phyloP scores from a whole-genome alignment of 1,140 invertebrate genomes.

The Eurosta solidaginis region DNA sequence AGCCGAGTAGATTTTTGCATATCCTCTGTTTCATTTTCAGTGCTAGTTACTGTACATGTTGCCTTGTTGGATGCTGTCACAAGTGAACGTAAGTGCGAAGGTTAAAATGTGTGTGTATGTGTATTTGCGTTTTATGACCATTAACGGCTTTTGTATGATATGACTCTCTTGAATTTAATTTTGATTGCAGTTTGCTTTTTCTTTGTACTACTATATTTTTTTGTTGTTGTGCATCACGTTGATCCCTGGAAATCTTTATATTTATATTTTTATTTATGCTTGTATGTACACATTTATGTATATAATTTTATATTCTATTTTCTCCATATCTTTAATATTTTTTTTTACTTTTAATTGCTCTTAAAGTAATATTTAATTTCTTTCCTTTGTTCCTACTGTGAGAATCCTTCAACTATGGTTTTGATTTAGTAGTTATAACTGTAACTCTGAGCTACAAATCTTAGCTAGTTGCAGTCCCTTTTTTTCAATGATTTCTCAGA shows the following conservation, averaged over 20 bases:
- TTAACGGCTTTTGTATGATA: slow-evolving; percentile 44
- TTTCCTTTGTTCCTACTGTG: slow-evolving; percentile 38
- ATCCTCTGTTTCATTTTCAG: too few species aligned
- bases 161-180: slow-evolving; percentile 42
- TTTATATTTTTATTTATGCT: slow-evolving; percentile 32
- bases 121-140: slow-evolving; percentile 46
- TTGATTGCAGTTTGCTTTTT: slow-evolving; percentile 48
- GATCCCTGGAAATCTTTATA: slow-evolving; percentile 46
- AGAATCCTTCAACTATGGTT: slow-evolving; percentile 14
- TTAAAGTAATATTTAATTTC: slow-evolving; percentile 41
- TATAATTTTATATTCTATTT: too few species aligned
- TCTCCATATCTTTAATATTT: background rate
- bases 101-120: slow-evolving; percentile 34
- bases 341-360: background rate
- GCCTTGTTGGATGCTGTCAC: too few species aligned
- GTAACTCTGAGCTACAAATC: slow-evolving; percentile 27
- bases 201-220: background rate
- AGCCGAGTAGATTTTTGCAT: too few species aligned
- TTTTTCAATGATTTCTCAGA: slow-evolving; percentile 53
- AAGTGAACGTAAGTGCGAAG: background rate
- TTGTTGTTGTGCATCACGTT: slow-evolving; percentile 7
- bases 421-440: slow-evolving; percentile 36
- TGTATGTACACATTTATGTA: too few species aligned
- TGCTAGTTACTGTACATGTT: too few species aligned
- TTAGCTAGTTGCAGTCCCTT: background rate